phyloP scores from a whole-genome alignment of 2,797 vertebrate genomes.

The Acestrorhynchus altus region DNA sequence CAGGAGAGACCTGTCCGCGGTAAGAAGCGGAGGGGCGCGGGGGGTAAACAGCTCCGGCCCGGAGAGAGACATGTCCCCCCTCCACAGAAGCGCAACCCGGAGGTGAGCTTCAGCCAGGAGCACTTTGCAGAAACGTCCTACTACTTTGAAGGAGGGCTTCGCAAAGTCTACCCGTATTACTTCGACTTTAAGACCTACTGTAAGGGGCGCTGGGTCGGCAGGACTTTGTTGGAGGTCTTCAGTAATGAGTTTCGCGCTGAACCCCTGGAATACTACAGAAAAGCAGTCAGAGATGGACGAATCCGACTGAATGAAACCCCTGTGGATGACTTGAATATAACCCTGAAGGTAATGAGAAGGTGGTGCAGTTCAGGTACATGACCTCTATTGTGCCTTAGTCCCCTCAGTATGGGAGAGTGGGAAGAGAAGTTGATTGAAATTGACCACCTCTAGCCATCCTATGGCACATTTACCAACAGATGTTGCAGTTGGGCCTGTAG shows the following conservation, averaged over 20 bases:
- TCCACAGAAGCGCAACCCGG: conserved; percentile 85
- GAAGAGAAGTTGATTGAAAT: too few species aligned
- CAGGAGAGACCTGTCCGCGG: conserved; percentile 44
- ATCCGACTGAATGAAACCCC: conserved; percentile 88
- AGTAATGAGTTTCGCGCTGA: conserved; percentile 88
- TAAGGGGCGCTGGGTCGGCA: conserved; percentile 96
- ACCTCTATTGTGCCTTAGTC: too few species aligned
- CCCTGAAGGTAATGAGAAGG: conserved; percentile 86
- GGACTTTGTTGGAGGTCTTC: conserved; percentile 89
- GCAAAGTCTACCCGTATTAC: conserved; percentile 93
- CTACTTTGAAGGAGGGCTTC: conserved; percentile 91
- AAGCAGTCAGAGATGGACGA: conserved; percentile 85
- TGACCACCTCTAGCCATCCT: too few species aligned
- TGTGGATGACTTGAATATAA: conserved; percentile 83
- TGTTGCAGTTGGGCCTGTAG: too few species aligned
- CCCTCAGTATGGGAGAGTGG: too few species aligned
- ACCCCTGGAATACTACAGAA: conserved; percentile 85
- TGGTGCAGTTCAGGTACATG: background rate
- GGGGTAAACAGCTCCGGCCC: conserved; percentile 70
- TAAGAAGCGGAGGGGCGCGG: conserved; percentile 70
- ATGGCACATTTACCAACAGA: too few species aligned
- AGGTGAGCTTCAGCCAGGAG: conserved; percentile 86
- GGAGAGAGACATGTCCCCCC: conserved; percentile 88
- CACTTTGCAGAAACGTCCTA: conserved; percentile 93
- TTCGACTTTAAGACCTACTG: conserved; percentile 95